Evolutionary conservation across 2,888 invertebrate genomes (phyloP), one percentile per base, ranked within the genome.

Genomic region (Pasiphila rectangulata): DNA sequence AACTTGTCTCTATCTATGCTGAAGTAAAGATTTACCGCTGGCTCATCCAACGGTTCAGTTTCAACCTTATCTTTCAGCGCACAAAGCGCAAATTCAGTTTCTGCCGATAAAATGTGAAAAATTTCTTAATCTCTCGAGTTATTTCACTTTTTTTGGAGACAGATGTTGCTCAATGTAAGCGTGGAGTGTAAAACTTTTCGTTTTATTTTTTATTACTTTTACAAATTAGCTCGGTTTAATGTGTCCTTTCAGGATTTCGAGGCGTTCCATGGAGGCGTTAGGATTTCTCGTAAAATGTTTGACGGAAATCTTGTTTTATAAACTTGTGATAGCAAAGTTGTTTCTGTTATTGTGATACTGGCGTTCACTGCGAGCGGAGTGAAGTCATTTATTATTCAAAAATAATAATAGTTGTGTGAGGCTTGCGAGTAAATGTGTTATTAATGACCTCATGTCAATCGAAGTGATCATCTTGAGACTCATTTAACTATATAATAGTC

Each of bases 1-100:
- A 63, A 73, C 75, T 76, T 76, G 72, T 76, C 72, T 77, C 69
- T 66, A 72, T 73, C 72, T 70, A 65, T 59, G 67, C 66, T 62
- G 59, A 63, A 69, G 56, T 59, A 67, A 61, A 70, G 72, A 69
- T 67, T 73, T 68, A 58, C 64, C 44, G 68, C 69, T 68, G 65
- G 53, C 55, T 50, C 59, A 58, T 56, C 46, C 39, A 34, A 49
- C 56, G 52, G 46, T 34, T 46, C 39, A 69, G 49, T 57, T 51
- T 58, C 46, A 45, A 56, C 70, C 56, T 47, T 74, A 55, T 44
- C n/a, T 1, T 36, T 9, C 19, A n/a, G 0, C 1, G 0, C 2
- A 36, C 54, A 71, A 36, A 57, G 59, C 34, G 1, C 34, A 57
- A 46, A 53, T 47, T 53, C 13, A 42, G n/a, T 38, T 59, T 12